Evolutionary conservation across 2,113 vertebrate species (phyloP).

Genomic region (Lathamus discolor): DNA sequence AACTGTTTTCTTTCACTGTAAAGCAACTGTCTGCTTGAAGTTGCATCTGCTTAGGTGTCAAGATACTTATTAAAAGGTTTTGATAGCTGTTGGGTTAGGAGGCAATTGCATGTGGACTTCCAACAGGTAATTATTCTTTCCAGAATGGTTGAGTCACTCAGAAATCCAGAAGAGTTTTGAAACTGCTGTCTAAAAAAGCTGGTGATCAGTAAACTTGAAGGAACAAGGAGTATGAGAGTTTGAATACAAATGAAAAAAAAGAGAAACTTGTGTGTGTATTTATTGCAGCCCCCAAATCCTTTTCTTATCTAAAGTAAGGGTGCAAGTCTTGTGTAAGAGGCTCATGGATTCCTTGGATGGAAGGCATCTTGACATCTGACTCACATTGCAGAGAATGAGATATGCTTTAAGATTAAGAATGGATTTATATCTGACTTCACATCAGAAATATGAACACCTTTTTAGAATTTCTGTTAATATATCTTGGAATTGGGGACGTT

Average conservation of each 20-base stretch:
- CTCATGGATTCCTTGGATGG: background rate
- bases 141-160: background rate
- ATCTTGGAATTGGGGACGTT: background rate
- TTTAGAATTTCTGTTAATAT: background rate
- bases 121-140: background rate
- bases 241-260: background rate
- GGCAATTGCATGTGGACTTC: background rate
- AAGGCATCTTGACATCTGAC: background rate
- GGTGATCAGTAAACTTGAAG: background rate
- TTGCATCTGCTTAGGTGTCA: background rate
- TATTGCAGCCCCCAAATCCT: background rate
- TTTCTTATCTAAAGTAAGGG: rapidly evolving
- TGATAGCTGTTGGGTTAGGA: background rate
- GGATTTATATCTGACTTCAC: background rate
- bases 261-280: background rate
- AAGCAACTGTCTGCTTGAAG: background rate
- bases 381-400: background rate
- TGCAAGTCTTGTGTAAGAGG: background rate
- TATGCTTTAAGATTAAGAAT: background rate
- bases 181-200: background rate
- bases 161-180: background rate
- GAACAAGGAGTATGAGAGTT: background rate
- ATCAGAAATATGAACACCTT: background rate
- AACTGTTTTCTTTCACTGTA: background rate
- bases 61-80: background rate